phyloP scores from a whole-genome alignment of 2,797 vertebrate species.

The Crypturellus tataupa region DNA sequence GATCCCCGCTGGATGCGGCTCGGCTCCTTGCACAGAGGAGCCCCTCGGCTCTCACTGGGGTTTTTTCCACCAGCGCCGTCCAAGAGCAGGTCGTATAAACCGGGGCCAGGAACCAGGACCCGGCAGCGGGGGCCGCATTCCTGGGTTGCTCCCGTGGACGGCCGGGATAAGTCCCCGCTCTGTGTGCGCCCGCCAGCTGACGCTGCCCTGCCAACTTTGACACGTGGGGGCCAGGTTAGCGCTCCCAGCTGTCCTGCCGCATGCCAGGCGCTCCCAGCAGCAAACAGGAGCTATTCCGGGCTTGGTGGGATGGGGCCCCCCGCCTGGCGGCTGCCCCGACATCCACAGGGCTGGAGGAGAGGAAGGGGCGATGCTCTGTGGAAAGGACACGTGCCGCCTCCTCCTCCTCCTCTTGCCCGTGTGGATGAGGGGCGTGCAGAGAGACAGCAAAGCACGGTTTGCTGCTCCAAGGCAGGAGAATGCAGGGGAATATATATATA shows the following conservation, averaged over 20 bases:
- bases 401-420: too few relatives aligned
- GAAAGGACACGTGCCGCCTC: neutral
- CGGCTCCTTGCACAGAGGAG: neutral
- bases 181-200: neutral
- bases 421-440: too few relatives aligned
- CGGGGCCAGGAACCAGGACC: neutral
- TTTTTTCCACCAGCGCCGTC: neutral
- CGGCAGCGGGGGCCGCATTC: neutral
- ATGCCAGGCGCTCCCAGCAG: neutral
- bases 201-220: neutral
- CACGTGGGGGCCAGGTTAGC: neutral
- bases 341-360: too few relatives aligned
- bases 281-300: neutral
- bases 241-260: neutral
- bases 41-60: accelerated
- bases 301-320: neutral
- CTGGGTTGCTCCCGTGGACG: neutral
- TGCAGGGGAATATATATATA: neutral
- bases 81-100: neutral
- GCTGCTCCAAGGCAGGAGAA: neutral
- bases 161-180: neutral
- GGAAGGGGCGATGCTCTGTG: neutral
- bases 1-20: neutral
- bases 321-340: neutral
- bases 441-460: too few relatives aligned